Evolutionary conservation across 1,140 invertebrate species (phyloP), one percentile per base, ranked within the genome.

Genomic region (Dolichoris vasculosae): DNA sequence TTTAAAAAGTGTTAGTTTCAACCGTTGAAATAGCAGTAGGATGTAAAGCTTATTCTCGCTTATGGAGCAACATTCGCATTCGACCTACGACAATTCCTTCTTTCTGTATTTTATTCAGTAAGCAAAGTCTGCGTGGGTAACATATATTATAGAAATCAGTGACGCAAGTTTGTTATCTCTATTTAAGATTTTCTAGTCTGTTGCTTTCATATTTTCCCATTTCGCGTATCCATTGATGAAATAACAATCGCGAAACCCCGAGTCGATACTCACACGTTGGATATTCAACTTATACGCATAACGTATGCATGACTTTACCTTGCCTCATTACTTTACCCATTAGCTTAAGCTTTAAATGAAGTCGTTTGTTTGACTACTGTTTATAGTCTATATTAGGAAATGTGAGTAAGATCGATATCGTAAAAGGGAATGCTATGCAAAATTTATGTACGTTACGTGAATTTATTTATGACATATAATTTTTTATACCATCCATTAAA

Each of bases 21-120:
- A 30, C 69, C 51, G 63, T 82, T 85, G 17, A 40, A 46, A 71
- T 35, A 63, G 73, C 59, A 69, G 59, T 51, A 67, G 59, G 71
- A 75, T 46, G 67, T 48, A 0, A 48, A 55, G 59, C 30, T 7
- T 23, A 46, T 30, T 38, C 40, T 43, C 43, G 38, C 9, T 59
- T 85, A 55, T 82, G 84, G 84, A 43, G 84, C 55, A 86, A 86
- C 40, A 80, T 59, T 81, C 78, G 83, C 76, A 4, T 35, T 6
- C 83, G 20, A 30, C 85, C 85, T 76, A 86, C 85, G 80, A 83
- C 63, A 82, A 86, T 86, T 86, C 64, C 80, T 51, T 23, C 3
- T 75, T 73, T 35, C n/a, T 75, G 67, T 40, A 67, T 81, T 75
- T 75, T 81, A 73, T 85, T n/a, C 40, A 73, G 43, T 35, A 59